Evolutionary conservation across 2,797 vertebrate species (phyloP).

Genomic region (Masticophis lateralis): DNA sequence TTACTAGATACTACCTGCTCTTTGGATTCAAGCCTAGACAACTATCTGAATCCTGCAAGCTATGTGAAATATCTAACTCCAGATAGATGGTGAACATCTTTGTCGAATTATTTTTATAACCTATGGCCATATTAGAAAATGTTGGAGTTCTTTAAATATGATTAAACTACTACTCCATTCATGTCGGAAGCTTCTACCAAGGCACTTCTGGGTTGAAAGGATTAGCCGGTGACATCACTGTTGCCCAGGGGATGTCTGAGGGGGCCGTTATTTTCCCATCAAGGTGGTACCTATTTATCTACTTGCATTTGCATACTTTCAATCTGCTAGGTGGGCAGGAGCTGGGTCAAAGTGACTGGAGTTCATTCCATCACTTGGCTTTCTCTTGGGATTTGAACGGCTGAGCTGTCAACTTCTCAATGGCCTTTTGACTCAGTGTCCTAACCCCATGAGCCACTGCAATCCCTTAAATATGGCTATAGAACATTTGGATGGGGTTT

Average conservation of each 20-base stretch:
- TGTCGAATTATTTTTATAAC: not conserved
- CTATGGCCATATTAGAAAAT: not conserved
- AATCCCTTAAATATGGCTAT: not conserved
- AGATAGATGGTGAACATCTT: not conserved
- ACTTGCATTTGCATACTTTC: not conserved
- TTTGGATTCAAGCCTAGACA: not conserved
- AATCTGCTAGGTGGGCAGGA: not conserved
- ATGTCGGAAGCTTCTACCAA: not conserved
- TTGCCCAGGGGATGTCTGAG: not conserved
- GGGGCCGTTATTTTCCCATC: not conserved
- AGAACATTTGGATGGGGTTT: not conserved
- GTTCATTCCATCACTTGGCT: not conserved
- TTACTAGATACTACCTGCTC: not conserved
- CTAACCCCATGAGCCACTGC: not conserved
- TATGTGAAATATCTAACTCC: not conserved
- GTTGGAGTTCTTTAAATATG: not conserved
- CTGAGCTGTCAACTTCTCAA: not conserved
- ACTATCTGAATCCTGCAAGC: not conserved
- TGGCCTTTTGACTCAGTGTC: not conserved
- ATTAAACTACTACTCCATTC: not conserved
- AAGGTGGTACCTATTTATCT: not conserved
- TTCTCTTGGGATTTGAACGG: not conserved
- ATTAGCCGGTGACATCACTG: not conserved
- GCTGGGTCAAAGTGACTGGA: not conserved
- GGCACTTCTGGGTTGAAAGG: not conserved